A percentile compares a stretch with the other conserved stretches of the same genome.
Conservation (phyloP, 2,797 vertebrate genomes). For the Meriones psammophilus region DNA sequence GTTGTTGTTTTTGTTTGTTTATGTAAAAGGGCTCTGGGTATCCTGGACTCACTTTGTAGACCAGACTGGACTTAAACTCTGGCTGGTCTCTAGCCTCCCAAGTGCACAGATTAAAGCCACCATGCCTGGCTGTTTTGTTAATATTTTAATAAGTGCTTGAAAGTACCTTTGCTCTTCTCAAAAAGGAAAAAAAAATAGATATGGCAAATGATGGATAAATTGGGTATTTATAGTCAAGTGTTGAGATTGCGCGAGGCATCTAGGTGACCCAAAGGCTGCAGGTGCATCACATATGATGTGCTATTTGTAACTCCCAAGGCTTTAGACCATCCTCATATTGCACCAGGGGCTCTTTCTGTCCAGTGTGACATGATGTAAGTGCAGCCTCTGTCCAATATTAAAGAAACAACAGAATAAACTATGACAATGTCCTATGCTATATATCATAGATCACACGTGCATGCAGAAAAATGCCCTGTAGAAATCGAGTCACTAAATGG, state of each 20-base stretch:
- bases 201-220: not conserved
- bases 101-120: too few species aligned
- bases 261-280: not conserved
- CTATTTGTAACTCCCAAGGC: not conserved
- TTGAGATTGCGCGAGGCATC: not conserved
- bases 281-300: accelerated
- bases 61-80: too few species aligned
- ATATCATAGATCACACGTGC: not conserved
- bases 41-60: too few species aligned
- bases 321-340: not conserved
- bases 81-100: too few species aligned
- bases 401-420: not conserved
- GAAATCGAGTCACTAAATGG: conserved; percentile 1
- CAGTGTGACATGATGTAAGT: not conserved
- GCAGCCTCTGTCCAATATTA: not conserved
- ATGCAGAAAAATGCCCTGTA: not conserved
- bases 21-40: too few species aligned
- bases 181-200: not conserved
- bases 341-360: not conserved
- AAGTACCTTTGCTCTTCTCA: not conserved
- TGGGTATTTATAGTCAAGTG: not conserved
- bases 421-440: not conserved
- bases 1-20: too few species aligned
- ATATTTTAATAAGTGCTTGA: not conserved
- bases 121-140: too few species aligned